phyloP scores from a whole-genome alignment of 2,888 invertebrate genomes.

The Hyalella azteca region DNA sequence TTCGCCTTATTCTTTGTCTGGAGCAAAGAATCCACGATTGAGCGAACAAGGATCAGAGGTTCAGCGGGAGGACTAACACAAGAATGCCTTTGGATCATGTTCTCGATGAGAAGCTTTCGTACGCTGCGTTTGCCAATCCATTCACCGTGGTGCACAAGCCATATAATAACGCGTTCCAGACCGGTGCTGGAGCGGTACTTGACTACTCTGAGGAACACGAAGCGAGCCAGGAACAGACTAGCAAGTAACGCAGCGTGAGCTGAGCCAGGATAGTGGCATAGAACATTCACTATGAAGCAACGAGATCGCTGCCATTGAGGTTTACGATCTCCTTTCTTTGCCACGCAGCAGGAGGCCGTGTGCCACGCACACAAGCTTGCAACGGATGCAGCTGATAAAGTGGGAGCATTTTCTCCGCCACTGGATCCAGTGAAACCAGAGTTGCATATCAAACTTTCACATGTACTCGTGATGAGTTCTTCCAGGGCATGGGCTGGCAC shows the following conservation, averaged over 20 bases:
- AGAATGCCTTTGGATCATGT: background rate
- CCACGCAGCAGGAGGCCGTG: constrained; percentile 1
- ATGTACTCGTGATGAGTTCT: constrained; percentile 8
- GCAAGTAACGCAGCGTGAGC: constrained; percentile 41
- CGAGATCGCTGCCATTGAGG: constrained; percentile 34
- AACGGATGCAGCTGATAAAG: background rate
- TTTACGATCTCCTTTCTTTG: background rate
- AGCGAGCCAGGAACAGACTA: background rate
- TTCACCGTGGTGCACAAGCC: constrained; percentile 39
- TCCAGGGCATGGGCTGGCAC: background rate
- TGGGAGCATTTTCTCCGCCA: background rate
- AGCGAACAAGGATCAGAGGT: background rate
- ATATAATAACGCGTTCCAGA: constrained; percentile 34
- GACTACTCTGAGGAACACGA: constrained; percentile 1
- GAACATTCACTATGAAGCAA: constrained; percentile 42
- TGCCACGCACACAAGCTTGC: constrained; percentile 14
- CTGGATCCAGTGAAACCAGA: background rate
- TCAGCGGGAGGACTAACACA: background rate
- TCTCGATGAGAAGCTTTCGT: constrained; percentile 1
- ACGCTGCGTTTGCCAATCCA: constrained; percentile 34
- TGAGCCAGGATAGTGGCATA: constrained; percentile 39
- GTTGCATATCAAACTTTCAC: background rate
- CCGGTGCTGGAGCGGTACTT: constrained; percentile 33
- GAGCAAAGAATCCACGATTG: background rate
- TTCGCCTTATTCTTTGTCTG: background rate